Evolutionary conservation across 30 jellyfish, hydroid and myxozoan genomes (phyloP), one percentile per base, ranked within the genome.

Genomic region (Turritopsis rubra): DNA sequence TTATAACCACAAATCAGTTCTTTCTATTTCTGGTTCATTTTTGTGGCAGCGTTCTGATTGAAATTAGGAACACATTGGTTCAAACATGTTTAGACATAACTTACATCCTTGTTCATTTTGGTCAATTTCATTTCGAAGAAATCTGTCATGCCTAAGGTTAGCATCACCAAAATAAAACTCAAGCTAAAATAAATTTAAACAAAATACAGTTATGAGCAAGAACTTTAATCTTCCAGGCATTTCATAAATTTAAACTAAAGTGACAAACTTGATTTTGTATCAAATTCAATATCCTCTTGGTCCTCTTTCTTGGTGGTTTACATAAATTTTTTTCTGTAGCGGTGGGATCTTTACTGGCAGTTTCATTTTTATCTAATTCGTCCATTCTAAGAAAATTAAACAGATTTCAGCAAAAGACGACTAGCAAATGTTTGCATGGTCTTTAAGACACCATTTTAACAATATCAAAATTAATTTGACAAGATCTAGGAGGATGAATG

Each of bases 131-230:
- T 77, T 79, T 41, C 89, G 76, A 21, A 86, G 75, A 71, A 86
- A 86, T 1, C 89, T 65, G 82, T 86, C 94, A 80, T 86, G 94
- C 28, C 94, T 71, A 18, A 86, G 74, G 79, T 86, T 86, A 29
- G 94, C 94, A 86, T 86, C 89, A 20, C 94, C 94, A 86, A 86
- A 86, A 71, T 86, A 86, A 68, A 86, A 86, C 30, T 86, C 89
- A 18, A 86, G 22, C 94, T 86, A 66, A 41, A 41, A 41, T 5
- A 1, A 41, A 41, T 3, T 41, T 41, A 41, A 13, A 41, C 9
- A 41, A 13, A 41, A 41, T 41, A 41, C 60, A 13, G 60, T 41
- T 3, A 41, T 41, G 9, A 41, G 60, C 60, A 41, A 41, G 13
- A 41, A 5, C 13, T 41, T 41, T 13, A 41, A 41, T 41, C 13